Evolutionary conservation across 2,888 invertebrate species (phyloP), one percentile per base, ranked within the genome.

Genomic region (Drosophila nr. fundita): DNA sequence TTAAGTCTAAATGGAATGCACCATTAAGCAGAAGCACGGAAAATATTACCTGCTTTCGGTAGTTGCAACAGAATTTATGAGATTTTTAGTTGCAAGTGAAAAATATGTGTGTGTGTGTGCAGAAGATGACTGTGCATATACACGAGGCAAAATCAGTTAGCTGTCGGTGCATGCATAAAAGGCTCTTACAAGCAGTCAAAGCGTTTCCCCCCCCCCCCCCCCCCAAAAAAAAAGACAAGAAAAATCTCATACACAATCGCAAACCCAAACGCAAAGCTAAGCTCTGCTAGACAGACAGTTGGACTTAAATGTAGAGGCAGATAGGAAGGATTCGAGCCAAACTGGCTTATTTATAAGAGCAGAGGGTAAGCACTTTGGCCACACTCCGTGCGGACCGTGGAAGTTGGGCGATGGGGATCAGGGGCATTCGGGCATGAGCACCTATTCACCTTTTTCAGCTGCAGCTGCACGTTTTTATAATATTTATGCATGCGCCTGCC

Each of bases 401-500:
- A 48, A 38, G 5, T 5, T 11, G 11, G 27, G 27, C 2, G 3
- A 15, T 10, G 10, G 27, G 10, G 7, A 15, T n/a, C 24, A 11
- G 10, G 21, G 27, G 11, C 34, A 21, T 13, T 8, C 4, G 1
- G 5, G 27, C 21, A 24, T 42, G 59, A 72, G 78, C 81, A 71
- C 45, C 74, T 58, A 82, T 77, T 87, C 85, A 89, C 84, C 87
- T 85, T 79, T 76, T 76, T 54, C 58, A 72, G 81, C 45, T 55
- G 55, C 63, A 60, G 72, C 68, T 74, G 79, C 87, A 89, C 87
- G 80, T 89, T 85, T 85, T 87, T 85, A 80, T 82, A 89, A 89
- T 89, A 85, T 85, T 85, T 85, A 85, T 85, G 85, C 88, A 85
- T 80, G 68, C 70, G 80, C 77, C 76, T 75, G 82, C 88, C 87